Conservation (phyloP, 2,888 invertebrate genomes). For the Ceratothoa steindachneri region DNA sequence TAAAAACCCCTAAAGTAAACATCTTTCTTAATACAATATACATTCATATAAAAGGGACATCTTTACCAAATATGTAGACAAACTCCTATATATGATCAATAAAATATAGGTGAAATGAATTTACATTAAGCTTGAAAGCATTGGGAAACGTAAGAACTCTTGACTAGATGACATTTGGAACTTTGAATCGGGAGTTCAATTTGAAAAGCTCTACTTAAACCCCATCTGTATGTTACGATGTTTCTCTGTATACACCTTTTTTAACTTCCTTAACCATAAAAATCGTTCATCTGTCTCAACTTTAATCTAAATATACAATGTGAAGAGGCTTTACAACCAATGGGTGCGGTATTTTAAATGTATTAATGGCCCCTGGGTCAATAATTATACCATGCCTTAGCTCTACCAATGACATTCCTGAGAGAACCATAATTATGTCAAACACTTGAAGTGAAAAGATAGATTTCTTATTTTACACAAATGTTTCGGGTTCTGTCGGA, state of each 20-base stretch:
- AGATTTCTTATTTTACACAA: conserved; percentile 21
- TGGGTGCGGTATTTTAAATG: background rate
- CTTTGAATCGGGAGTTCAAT: background rate
- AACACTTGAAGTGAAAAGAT: background rate
- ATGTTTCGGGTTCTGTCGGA: conserved; percentile 44
- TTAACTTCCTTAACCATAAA: too few species aligned
- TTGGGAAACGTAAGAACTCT: background rate
- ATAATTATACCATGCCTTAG: background rate
- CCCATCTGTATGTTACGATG: too few species aligned
- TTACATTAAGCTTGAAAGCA: background rate
- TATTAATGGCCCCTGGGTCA: conserved; percentile 7
- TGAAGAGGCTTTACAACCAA: background rate
- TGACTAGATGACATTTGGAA: conserved; percentile 7
- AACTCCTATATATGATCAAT: background rate
- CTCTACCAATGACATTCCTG: background rate
- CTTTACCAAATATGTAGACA: background rate
- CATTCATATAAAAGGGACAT: conserved; percentile 13
- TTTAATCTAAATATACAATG: background rate
- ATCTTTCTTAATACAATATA: background rate
- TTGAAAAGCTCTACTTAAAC: background rate
- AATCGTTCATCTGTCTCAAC: too few species aligned
- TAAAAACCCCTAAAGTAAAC: background rate
- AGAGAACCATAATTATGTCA: background rate
- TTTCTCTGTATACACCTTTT: too few species aligned
- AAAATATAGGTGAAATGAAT: background rate